These are phyloP conservation scores for Drosophila sp. DNA, from an alignment of 1,140 invertebrate genomes.

Conservation along the genomic window DNA sequence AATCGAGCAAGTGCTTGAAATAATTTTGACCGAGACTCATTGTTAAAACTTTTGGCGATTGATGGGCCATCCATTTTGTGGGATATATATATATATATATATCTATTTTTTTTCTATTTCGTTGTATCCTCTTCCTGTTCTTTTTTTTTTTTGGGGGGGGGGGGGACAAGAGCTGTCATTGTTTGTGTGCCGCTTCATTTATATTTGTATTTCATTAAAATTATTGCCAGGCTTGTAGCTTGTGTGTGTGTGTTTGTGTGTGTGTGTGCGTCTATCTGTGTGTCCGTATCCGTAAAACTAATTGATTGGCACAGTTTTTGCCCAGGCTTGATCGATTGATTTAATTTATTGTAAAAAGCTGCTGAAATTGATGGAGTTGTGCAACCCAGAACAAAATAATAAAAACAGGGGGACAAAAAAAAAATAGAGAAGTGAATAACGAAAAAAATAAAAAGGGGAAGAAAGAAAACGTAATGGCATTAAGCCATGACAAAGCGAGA, in stretches of 20 bases:
- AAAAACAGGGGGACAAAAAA: conserved; percentile 45
- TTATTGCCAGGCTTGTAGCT: conserved; percentile 52
- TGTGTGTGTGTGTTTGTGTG: background rate
- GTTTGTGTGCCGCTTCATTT: conserved; percentile 66
- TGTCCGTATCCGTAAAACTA: conserved; percentile 53
- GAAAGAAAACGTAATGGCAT: conserved; percentile 46
- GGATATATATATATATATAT: background rate
- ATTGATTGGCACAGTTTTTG: conserved; percentile 80
- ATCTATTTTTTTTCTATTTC: background rate
- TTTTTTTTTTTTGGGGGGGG: background rate
- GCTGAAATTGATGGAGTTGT: conserved; percentile 75
- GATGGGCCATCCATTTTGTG: conserved; percentile 51
- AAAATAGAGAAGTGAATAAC: conserved; percentile 26
- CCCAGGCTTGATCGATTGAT: conserved; percentile 75
- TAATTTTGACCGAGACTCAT: conserved; percentile 64
- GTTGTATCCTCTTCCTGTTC: conserved; percentile 5
- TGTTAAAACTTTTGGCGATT: conserved; percentile 61
- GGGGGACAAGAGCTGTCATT: conserved; percentile 61
- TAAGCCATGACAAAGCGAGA: conserved; percentile 52
- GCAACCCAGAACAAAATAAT: conserved; percentile 18
- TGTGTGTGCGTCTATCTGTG: conserved; percentile 22
- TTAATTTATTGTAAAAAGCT: conserved; percentile 79
- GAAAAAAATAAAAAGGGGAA: conserved; percentile 16
- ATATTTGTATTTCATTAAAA: conserved; percentile 81
- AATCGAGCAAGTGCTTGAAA: conserved; percentile 76